Percentiles rank a stretch among this genome's conserved stretches.
Evolutionary conservation across 2,113 vertebrate species (phyloP).

Genomic region (Xenopus tropicalis): DNA sequence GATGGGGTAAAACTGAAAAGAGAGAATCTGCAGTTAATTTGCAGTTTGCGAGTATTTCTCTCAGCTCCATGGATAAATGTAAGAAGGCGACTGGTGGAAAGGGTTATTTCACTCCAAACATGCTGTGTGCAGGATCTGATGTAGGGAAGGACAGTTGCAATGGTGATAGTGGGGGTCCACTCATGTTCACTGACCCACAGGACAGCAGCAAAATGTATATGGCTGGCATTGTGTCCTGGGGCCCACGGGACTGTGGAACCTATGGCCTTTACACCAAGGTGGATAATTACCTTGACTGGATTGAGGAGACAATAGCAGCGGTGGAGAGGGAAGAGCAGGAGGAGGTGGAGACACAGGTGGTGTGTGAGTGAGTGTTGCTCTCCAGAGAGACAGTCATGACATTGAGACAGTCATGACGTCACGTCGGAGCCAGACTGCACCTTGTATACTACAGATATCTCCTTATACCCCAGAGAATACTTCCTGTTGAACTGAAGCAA

Average conservation of each 20-base stretch:
- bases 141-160: slow-evolving; percentile 70
- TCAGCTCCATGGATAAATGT: slow-evolving; percentile 56
- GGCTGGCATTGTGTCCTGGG: slow-evolving; percentile 86
- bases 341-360: background rate
- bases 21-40: background rate
- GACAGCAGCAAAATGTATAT: slow-evolving; percentile 51
- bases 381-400: too few species aligned
- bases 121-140: slow-evolving; percentile 83
- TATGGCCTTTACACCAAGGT: slow-evolving; percentile 87
- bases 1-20: slow-evolving; percentile 57
- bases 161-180: slow-evolving; percentile 81
- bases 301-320: slow-evolving; percentile 66
- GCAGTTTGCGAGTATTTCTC: slow-evolving; percentile 51
- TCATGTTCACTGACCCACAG: slow-evolving; percentile 57
- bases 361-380: background rate
- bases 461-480: too few species aligned
- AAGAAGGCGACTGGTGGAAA: background rate
- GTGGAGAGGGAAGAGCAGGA: background rate
- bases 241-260: slow-evolving; percentile 63
- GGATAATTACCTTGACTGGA: slow-evolving; percentile 82
- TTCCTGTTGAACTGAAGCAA: too few species aligned
- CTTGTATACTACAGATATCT: too few species aligned
- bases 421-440: too few species aligned
- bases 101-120: slow-evolving; percentile 70
- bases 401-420: too few species aligned